Evolutionary conservation across 2,888 invertebrate genomes (phyloP).

Genomic region (Ophion costatus): DNA sequence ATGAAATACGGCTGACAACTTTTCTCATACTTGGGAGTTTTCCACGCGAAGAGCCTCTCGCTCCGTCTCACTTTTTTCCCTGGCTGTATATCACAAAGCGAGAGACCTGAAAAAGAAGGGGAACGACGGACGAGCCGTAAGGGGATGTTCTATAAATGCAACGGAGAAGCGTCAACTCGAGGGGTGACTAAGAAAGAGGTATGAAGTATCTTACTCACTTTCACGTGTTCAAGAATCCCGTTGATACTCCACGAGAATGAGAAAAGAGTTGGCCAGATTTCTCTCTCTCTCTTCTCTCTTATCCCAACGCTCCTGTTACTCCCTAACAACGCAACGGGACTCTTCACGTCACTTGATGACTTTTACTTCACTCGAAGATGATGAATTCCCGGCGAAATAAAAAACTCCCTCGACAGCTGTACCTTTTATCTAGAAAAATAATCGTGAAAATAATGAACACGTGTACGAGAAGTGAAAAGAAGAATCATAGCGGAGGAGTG

Average conservation of each 20-base stretch:
- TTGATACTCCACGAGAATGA: constrained; percentile 64
- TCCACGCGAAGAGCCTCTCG: constrained; percentile 64
- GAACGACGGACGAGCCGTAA: not conserved
- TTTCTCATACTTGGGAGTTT: constrained; percentile 80
- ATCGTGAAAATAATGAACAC: not conserved
- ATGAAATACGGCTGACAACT: constrained; percentile 81
- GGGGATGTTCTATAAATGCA: constrained; percentile 54
- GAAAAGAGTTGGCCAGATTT: constrained; percentile 5
- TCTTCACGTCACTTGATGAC: constrained; percentile 49
- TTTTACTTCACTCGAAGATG: constrained; percentile 13
- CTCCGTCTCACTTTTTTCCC: constrained; percentile 22
- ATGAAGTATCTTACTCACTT: constrained; percentile 47
- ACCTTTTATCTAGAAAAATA: not conserved
- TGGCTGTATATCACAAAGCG: constrained; percentile 12
- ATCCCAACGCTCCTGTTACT: not conserved
- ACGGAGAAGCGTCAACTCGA: constrained; percentile 40
- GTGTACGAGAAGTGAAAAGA: not conserved
- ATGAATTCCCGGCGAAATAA: not conserved
- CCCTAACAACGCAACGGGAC: constrained; percentile 16
- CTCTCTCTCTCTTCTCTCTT: constrained; percentile 6
- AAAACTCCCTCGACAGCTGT: not conserved
- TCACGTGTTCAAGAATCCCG: constrained; percentile 55
- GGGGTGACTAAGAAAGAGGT: constrained; percentile 52
- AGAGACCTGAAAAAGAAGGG: constrained; percentile 21
- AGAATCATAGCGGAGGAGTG: not conserved